These are phyloP conservation scores for Pitangus sulphuratus DNA, from an alignment of 2,797 vertebrate genomes.

Conservation along the genomic window DNA sequence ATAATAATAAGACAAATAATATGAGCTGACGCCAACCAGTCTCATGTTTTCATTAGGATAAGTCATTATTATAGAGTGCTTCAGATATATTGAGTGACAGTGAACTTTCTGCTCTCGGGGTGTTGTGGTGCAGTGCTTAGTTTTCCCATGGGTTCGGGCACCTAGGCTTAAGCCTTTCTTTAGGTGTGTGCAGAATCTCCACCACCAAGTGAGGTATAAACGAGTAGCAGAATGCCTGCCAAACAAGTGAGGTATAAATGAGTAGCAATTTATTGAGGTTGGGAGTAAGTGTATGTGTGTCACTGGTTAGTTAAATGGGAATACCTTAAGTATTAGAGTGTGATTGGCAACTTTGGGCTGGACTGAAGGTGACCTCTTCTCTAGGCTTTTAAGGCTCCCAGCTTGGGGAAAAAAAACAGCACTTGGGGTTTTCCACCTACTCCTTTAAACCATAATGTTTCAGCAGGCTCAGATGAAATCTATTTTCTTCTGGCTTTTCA, in stretches of 20 bases:
- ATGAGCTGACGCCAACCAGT: neutral
- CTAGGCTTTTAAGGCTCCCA: neutral
- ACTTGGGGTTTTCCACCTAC: neutral
- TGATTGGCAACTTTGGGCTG: neutral
- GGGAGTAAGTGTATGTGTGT: neutral
- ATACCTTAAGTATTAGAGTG: neutral
- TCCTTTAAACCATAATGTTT: neutral
- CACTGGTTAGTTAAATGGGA: neutral
- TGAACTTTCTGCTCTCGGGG: neutral
- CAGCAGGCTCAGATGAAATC: neutral
- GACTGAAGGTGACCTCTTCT: neutral
- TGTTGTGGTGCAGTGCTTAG: neutral
- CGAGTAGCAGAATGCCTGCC: neutral
- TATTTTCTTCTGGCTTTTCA: neutral
- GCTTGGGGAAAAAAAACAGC: fast-evolving
- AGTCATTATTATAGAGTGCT: neutral
- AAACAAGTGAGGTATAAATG: neutral
- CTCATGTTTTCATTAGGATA: constrained; percentile 32
- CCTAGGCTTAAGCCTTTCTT: neutral
- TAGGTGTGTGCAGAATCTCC: neutral
- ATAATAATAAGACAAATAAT: constrained; percentile 48
- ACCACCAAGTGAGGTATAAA: neutral
- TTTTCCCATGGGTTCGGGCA: neutral
- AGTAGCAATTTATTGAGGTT: neutral
- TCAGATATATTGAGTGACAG: neutral